These are phyloP conservation scores for Phoenoteleia sp. DNA, from an alignment of 2,888 invertebrate species.

Conservation along the genomic window DNA sequence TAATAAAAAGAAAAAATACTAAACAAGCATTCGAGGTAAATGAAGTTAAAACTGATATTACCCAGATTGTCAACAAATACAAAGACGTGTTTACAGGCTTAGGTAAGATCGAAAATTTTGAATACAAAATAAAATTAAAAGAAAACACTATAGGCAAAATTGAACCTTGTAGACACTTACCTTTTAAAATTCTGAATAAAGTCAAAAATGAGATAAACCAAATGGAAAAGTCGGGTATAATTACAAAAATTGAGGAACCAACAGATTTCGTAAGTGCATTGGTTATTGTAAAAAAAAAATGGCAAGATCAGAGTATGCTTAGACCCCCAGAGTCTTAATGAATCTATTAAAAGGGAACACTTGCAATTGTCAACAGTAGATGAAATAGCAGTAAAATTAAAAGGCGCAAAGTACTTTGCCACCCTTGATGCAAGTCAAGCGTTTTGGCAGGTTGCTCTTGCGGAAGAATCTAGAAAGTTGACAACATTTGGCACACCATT, in stretches of 20 bases:
- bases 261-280: conserved; percentile 35
- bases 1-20: conserved; percentile 6
- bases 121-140: conserved; percentile 67
- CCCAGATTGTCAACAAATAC: conserved; percentile 34
- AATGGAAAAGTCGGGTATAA: conserved; percentile 26
- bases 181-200: conserved; percentile 20
- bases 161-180: conserved; percentile 57
- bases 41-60: not conserved
- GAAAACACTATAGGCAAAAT: conserved; percentile 50
- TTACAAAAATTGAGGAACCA: conserved; percentile 26
- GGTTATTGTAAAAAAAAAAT: conserved; percentile 29
- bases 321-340: conserved; percentile 24
- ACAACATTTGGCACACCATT: conserved; percentile 55
- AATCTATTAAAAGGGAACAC: conserved; percentile 31
- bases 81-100: conserved; percentile 58
- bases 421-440: conserved; percentile 42
- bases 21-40: not conserved
- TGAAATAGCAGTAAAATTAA: conserved; percentile 26
- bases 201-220: conserved; percentile 26
- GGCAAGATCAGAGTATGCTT: not conserved
- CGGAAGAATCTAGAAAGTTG: not conserved
- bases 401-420: conserved; percentile 16
- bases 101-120: conserved; percentile 51
- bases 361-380: conserved; percentile 28
- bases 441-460: conserved; percentile 42